Percentiles rank a stretch among this genome's conserved stretches.
phyloP scores from a whole-genome alignment of 1,140 invertebrate species.

The Lutraria rhynchaena region DNA sequence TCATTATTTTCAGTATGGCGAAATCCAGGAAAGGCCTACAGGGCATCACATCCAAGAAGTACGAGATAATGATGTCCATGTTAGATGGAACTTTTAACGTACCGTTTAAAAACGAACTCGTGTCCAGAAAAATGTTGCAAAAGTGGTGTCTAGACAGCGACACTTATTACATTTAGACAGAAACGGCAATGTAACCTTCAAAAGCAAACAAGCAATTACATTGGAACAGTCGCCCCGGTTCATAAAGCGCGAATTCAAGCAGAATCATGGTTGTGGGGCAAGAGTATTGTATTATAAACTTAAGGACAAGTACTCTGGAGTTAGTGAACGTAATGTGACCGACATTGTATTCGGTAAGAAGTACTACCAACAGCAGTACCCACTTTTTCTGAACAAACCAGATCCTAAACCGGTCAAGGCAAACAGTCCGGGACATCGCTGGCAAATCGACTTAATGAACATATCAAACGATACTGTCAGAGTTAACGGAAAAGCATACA shows the following conservation, averaged over 20 bases:
- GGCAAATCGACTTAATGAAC: conserved; percentile 35
- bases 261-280: conserved; percentile 4
- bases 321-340: not conserved
- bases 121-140: no score
- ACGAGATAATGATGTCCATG: no score
- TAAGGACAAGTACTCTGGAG: conserved; percentile 21
- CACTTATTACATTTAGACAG: no score
- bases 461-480: not conserved
- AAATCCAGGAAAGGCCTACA: no score
- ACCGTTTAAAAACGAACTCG: no score
- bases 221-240: not conserved
- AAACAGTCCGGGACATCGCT: not conserved
- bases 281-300: conserved; percentile 34
- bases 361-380: conserved; percentile 10
- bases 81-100: no score
- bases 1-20: no score
- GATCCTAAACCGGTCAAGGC: conserved; percentile 17
- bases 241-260: conserved; percentile 7
- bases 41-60: no score
- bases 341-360: not conserved
- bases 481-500: not conserved
- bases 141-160: no score
- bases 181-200: no score
- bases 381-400: conserved; percentile 25
- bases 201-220: not conserved